phyloP scores from a whole-genome alignment of 2,888 invertebrate species.

The Desoria tigrina region DNA sequence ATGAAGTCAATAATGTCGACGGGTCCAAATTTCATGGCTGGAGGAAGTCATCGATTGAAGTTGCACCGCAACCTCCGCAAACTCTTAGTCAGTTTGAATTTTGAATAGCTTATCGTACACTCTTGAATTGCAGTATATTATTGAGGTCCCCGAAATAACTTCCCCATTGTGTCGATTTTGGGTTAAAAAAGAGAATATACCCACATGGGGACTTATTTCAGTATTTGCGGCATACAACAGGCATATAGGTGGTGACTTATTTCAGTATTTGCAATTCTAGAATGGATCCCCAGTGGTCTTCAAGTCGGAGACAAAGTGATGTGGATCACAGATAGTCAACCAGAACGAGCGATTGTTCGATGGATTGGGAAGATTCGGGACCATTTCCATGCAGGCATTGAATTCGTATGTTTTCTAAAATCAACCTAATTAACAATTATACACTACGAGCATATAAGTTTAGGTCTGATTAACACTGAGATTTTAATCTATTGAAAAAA shows the following conservation, averaged over 20 bases:
- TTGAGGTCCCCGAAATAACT: neutral
- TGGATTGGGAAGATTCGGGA: constrained; percentile 50
- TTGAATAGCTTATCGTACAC: neutral
- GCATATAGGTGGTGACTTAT: too few relatives aligned
- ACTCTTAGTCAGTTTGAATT: constrained; percentile 20
- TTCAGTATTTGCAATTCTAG: constrained; percentile 21
- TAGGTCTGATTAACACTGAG: too few relatives aligned
- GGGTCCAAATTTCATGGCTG: constrained; percentile 26
- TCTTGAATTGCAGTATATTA: neutral
- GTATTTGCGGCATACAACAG: neutral
- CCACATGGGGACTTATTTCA: too few relatives aligned
- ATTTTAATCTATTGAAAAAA: too few relatives aligned
- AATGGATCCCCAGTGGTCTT: constrained; percentile 44
- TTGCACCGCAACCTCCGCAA: constrained; percentile 26
- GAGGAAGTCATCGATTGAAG: constrained; percentile 33
- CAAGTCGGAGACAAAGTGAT: constrained; percentile 40
- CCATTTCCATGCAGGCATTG: constrained; percentile 47
- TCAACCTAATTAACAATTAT: too few relatives aligned
- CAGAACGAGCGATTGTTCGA: constrained; percentile 42
- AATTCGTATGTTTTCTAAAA: constrained; percentile 43
- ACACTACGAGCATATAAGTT: too few relatives aligned
- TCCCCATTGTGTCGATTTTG: too few relatives aligned
- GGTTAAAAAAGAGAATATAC: too few relatives aligned
- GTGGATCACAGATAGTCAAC: constrained; percentile 42
- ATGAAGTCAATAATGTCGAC: neutral